Conservation (phyloP, 2,113 vertebrate genomes). For the Salvelinus alpinus region DNA sequence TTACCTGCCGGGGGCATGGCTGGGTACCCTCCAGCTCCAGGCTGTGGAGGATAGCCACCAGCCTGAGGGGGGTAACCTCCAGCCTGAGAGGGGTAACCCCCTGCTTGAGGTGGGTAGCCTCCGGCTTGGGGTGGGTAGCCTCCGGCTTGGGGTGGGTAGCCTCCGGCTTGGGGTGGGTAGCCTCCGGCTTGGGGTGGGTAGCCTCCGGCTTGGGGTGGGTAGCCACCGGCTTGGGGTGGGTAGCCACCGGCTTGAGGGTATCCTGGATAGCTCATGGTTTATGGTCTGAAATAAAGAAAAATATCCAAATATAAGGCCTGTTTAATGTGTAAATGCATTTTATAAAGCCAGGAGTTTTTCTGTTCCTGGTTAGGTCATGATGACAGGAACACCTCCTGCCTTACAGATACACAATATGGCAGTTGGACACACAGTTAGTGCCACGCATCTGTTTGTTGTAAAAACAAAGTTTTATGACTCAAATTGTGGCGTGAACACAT, state of each 20-base stretch:
- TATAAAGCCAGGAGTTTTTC: neutral
- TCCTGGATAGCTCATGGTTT: slow-evolving; percentile 90
- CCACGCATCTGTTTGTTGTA: neutral
- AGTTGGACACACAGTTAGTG: no score
- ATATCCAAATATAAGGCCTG: neutral
- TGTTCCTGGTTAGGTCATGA: no score
- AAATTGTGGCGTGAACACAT: neutral
- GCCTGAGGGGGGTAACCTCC: slow-evolving; percentile 29
- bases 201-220: slow-evolving; percentile 62
- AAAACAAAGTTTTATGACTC: neutral
- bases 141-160: slow-evolving; percentile 55
- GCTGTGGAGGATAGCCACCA: slow-evolving; percentile 71
- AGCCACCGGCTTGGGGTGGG: slow-evolving; percentile 62
- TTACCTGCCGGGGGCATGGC: slow-evolving; percentile 67
- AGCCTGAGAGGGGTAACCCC: slow-evolving; percentile 31
- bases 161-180: slow-evolving; percentile 59
- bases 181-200: slow-evolving; percentile 66
- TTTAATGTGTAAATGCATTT: neutral
- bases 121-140: slow-evolving; percentile 56
- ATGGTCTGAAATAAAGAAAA: neutral
- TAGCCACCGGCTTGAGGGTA: slow-evolving; percentile 64
- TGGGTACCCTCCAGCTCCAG: slow-evolving; percentile 44
- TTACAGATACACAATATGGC: no score
- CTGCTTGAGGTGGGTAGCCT: slow-evolving; percentile 31
- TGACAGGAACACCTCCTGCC: no score